Evolutionary conservation across 2,888 invertebrate genomes (phyloP), one percentile per base, ranked within the genome.

Genomic region (Macrophya annulata): DNA sequence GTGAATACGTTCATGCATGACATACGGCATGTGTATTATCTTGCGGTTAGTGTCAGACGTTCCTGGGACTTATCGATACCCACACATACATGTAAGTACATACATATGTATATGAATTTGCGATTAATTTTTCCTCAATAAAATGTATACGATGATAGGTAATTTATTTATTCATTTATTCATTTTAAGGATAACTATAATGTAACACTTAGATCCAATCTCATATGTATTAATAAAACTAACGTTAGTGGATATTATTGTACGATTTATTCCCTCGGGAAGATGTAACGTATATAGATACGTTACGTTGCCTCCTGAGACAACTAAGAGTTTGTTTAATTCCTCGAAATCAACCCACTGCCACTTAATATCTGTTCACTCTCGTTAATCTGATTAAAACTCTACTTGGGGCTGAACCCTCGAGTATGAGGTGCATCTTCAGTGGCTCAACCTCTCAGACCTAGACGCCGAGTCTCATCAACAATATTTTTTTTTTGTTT

Each of bases 291-390:
- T 37, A 37, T 15, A 21, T 8, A 15, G n/a, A 37, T 74, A 45
- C 72, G 72, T 43, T 74, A 45, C 72, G 72, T 43, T 74, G 45
- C 45, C 72, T 74, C 72, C 45, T 8, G 72, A 17, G 77, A 55
- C 55, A 55, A 77, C 48, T 15, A 8, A 48, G 83, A 83, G 68
- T 68, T 83, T 83, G 68, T 83, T 83, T 45, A 68, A 83, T 83
- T 83, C 83, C 83, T 45, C 25, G 83, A 83, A 83, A 83, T 83
- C 83, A 68, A 17, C 83, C 83, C 83, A 83, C 83, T 68, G 31
- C 83, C 68, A 83, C 83, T 83, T 48, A 45, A 68, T 62, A 62
- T 37, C 37, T 31, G 48, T 43, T 65, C 55, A 65, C 68, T 81
- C 37, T 15, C 10, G 83, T 71, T 83, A 71, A 83, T 83, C 83